These are phyloP conservation scores for Zonotrichia leucophrys DNA, from an alignment of 2,113 vertebrate genomes.

Conservation along the genomic window DNA sequence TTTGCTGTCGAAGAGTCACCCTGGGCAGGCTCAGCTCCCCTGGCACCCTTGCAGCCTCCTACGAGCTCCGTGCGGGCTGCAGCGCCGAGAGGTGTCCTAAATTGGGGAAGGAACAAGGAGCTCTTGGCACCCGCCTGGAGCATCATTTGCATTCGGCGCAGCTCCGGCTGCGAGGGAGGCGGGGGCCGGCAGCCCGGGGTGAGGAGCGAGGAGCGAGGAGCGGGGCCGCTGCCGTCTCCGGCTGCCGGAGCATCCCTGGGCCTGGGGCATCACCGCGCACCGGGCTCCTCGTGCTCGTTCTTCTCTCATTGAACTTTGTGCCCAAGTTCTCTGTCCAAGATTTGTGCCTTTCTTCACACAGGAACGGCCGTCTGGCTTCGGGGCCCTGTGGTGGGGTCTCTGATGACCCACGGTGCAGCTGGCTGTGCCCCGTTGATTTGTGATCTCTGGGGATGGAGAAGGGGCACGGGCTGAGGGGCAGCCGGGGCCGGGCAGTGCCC, in stretches of 20 bases:
- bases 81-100: conserved; percentile 15
- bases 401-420: rapidly evolving
- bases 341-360: rapidly evolving
- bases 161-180: background rate
- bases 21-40: background rate
- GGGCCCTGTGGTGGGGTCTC: background rate
- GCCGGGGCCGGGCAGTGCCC: background rate
- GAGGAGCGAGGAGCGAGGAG: background rate
- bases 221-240: background rate
- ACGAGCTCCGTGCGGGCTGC: background rate
- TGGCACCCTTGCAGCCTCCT: background rate
- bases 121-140: conserved; percentile 7
- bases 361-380: rapidly evolving
- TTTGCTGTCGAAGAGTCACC: background rate
- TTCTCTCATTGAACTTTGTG: background rate
- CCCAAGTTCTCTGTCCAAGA: background rate
- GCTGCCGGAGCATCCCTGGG: background rate
- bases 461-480: background rate
- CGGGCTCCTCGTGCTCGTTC: background rate
- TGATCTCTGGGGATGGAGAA: background rate
- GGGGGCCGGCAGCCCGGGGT: background rate
- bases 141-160: conserved; percentile 22
- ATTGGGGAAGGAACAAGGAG: conserved; percentile 30
- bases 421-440: rapidly evolving
- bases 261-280: rapidly evolving